These are phyloP conservation scores for Dolichotis patagonum DNA, from an alignment of 2,113 vertebrate species.

Conservation along the genomic window DNA sequence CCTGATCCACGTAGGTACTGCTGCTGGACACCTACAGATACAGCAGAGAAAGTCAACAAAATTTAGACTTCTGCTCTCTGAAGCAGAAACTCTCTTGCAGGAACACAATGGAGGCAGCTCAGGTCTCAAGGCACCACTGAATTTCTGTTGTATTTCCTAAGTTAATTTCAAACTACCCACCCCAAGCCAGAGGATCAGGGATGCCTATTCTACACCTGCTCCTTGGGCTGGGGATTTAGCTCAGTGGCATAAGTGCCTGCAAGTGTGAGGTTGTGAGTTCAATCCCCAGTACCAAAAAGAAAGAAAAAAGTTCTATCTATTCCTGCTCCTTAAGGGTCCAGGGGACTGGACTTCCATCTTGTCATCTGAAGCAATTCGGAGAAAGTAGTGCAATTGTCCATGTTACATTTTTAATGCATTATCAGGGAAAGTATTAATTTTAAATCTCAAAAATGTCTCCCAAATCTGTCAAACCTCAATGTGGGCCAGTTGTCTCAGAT, in stretches of 20 bases:
- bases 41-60: conserved; percentile 45
- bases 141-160: background rate
- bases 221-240: too few relatives aligned
- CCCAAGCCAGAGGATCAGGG: background rate
- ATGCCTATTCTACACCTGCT: background rate
- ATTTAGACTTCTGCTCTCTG: background rate
- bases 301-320: too few relatives aligned
- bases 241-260: too few relatives aligned
- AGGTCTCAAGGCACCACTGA: background rate
- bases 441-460: conserved; percentile 65
- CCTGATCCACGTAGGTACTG: background rate
- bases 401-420: conserved; percentile 45
- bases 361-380: background rate
- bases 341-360: background rate
- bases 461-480: conserved; percentile 32
- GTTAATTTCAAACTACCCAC: background rate
- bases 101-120: background rate
- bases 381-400: background rate
- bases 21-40: background rate
- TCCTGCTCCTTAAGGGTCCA: background rate
- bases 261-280: too few relatives aligned
- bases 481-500: conserved; percentile 51
- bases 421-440: conserved; percentile 58
- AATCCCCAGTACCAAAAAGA: too few relatives aligned
- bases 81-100: conserved; percentile 1